Conservation (phyloP, 2,888 invertebrate genomes). For the Caenorhabditis macrosperma region DNA sequence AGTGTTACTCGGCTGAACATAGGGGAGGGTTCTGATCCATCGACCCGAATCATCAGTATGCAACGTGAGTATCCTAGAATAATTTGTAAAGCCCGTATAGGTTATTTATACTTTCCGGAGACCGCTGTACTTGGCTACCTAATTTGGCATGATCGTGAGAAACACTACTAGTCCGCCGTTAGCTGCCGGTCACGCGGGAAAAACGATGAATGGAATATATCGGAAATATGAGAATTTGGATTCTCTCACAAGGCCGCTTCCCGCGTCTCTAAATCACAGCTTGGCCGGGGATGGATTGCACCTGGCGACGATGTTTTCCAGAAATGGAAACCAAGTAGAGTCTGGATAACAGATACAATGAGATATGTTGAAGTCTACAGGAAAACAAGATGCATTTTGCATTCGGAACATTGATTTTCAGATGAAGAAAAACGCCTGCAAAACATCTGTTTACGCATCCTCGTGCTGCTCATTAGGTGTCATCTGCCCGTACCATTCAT, state of each 20-base stretch:
- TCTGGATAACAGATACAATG: neutral
- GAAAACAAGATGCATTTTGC: neutral
- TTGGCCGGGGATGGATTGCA: conserved; percentile 35
- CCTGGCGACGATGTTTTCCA: conserved; percentile 14
- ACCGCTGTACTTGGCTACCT: conserved; percentile 45
- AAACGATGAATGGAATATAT: conserved; percentile 47
- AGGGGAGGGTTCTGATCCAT: neutral
- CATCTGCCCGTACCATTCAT: neutral
- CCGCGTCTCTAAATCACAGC: conserved; percentile 17
- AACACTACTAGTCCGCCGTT: conserved; percentile 30
- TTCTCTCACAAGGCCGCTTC: conserved; percentile 18
- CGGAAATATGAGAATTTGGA: conserved; percentile 33
- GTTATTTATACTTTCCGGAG: conserved; percentile 41
- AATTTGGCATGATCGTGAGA: conserved; percentile 63
- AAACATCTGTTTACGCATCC: neutral
- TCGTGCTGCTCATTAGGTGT: neutral
- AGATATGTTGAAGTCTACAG: neutral
- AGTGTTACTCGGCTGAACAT: too few species aligned
- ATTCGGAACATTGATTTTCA: neutral
- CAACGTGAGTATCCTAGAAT: conserved; percentile 23
- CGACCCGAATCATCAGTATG: neutral
- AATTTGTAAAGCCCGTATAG: conserved; percentile 13
- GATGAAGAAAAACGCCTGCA: neutral
- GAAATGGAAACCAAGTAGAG: neutral
- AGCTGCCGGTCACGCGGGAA: conserved; percentile 50